These are phyloP conservation scores for Ictalurus punctatus DNA, from an alignment of 2,113 vertebrate genomes.

Conservation along the genomic window DNA sequence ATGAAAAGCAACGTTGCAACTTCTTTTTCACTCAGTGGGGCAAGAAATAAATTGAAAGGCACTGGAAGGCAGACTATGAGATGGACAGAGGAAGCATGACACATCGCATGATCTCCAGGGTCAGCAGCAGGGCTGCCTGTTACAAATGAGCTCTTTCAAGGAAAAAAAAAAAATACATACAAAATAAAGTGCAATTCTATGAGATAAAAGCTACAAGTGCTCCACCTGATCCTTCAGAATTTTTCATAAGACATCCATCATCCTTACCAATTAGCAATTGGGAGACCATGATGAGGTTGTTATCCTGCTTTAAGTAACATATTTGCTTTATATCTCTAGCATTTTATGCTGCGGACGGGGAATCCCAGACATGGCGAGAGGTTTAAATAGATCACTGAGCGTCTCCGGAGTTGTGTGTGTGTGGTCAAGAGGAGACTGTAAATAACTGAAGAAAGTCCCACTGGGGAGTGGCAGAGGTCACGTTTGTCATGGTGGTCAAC, in stretches of 20 bases:
- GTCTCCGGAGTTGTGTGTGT: conserved; percentile 23
- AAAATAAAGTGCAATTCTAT: neutral
- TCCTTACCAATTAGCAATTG: neutral
- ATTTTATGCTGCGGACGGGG: neutral
- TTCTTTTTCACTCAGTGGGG: neutral
- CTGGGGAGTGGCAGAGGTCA: conserved; percentile 27
- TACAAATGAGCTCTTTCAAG: neutral
- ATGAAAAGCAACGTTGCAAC: conserved; percentile 3
- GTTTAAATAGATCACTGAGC: conserved; percentile 34
- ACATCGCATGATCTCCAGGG: neutral
- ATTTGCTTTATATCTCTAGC: conserved; percentile 16
- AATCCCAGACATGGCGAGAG: conserved; percentile 15
- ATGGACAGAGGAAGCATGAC: neutral
- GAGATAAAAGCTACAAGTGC: neutral
- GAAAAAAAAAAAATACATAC: neutral
- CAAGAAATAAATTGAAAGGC: neutral
- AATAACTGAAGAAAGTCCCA: conserved; percentile 40
- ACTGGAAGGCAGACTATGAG: neutral
- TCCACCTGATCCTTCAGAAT: neutral
- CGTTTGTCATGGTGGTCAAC: conserved; percentile 41
- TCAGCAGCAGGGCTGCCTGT: neutral
- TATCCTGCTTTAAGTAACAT: neutral
- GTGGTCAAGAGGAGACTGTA: conserved; percentile 44
- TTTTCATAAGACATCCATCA: neutral
- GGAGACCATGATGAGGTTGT: neutral